Evolutionary conservation across 2,797 vertebrate species (phyloP).

Genomic region (Tangara arthus): DNA sequence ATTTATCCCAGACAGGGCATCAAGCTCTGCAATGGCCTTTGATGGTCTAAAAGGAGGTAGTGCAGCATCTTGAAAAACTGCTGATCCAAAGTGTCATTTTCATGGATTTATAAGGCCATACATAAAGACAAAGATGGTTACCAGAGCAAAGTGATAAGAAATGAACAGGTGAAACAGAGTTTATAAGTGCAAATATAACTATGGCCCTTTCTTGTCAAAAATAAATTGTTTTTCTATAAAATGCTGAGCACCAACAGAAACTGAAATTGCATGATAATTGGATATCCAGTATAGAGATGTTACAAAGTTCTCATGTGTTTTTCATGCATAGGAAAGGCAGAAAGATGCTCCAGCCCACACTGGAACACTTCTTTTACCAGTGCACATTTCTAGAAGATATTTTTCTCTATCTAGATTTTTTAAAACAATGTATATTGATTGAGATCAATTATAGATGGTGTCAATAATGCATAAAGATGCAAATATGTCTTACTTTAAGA

Average conservation of each 20-base stretch:
- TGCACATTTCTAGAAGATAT: not conserved
- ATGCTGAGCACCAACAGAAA: not conserved
- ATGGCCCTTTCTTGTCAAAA: not conserved
- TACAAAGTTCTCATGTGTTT: not conserved
- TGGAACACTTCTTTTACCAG: not conserved
- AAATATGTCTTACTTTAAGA: not conserved
- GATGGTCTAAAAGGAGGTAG: not conserved
- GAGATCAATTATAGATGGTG: not conserved
- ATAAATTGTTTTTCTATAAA: not conserved
- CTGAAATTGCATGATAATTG: not conserved
- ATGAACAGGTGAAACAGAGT: not conserved
- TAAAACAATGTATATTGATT: not conserved
- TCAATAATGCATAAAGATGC: not conserved
- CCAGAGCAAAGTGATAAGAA: not conserved
- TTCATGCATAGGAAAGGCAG: not conserved
- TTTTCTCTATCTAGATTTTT: not conserved
- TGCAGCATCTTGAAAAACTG: not conserved
- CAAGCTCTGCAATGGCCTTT: not conserved
- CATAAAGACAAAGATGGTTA: not conserved
- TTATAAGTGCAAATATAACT: not conserved
- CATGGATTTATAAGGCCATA: not conserved
- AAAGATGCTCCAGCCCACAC: not conserved
- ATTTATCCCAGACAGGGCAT: not conserved
- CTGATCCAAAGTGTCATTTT: not conserved
- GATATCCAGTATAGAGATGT: not conserved